Base-by-base conservation (phyloP, 2,113 vertebrate species). In the Cettia cetti region DNA sequence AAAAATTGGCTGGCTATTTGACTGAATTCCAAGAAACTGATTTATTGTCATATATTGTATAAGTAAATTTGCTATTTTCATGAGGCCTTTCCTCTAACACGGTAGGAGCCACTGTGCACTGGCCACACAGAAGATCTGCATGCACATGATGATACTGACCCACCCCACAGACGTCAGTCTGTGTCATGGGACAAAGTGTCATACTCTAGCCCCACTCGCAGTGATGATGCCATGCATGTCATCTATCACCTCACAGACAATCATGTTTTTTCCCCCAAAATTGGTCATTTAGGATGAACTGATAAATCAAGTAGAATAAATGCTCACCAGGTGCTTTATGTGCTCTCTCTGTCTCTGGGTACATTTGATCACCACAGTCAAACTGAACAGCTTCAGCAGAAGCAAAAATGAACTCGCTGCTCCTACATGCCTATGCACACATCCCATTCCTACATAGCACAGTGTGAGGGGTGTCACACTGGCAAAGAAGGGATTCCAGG, bases 181-280 rank as follows among this genome's bases (percentile, higher is more conserved):
- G 1, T 11, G 28, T n/a, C n/a, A n/a, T 50, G 35, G 35, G 14
- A 63, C 33, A 42, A 89, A 61, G 47, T 7, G 10, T 37, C 7
- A 0, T 50, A 54, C n/a, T 77, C 22, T 31, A 82, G 30, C 7
- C 18, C 31, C 40, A 2, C 2, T 40, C 3, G 2, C 50, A 53
- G 28, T 5, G 4, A 69, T 3, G 6, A 74, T 52, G 24, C 37
- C 64, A 45, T 8, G 7, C 15, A 16, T 15, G 21, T 56, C 33
- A n/a, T 57, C 44, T 14, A 30, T 17, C 3, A 0, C 13, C 26
- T 81, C 0, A 0, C 11, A 50, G 37, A 31, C 10, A 24, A 45
- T 45, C 57, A 45, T n/a, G 8, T 3, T 11, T 54, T 52, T 14
- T 4, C 5, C 5, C 26, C 4, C 0, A 53, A 65, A 80, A 40